Conservation (phyloP, 2,888 invertebrate species). For the Cerastis rubricosa region DNA sequence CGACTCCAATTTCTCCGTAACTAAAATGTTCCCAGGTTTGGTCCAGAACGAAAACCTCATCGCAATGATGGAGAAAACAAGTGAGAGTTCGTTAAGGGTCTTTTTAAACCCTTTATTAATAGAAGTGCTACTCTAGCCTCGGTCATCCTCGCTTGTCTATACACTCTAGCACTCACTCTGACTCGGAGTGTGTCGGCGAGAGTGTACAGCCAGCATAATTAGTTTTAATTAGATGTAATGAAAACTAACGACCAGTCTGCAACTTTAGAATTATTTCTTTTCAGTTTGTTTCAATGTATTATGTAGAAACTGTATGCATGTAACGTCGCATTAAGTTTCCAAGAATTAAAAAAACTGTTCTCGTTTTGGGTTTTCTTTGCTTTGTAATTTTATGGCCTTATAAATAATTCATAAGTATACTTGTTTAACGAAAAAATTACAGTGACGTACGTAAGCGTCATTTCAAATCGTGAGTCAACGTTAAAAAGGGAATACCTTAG, state of each 20-base stretch:
- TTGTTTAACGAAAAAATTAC: background rate
- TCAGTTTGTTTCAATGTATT: background rate
- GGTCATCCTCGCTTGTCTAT: background rate
- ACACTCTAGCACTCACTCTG: background rate
- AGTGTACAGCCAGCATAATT: background rate
- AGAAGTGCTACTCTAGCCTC: background rate
- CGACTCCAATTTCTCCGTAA: too few species aligned
- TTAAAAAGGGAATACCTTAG: background rate
- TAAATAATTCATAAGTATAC: background rate
- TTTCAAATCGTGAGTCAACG: conserved; percentile 5
- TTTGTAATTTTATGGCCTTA: background rate
- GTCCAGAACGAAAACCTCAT: too few species aligned
- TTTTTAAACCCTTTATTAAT: too few species aligned
- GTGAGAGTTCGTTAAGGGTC: too few species aligned
- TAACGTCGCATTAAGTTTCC: background rate
- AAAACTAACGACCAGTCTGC: background rate
- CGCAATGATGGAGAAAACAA: too few species aligned
- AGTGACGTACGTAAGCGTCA: background rate
- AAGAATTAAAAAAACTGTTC: background rate
- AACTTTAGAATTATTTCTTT: background rate
- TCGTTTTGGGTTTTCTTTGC: conserved; percentile 14
- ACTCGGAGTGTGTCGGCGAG: background rate
- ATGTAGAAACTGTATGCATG: background rate
- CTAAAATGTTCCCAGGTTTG: too few species aligned
- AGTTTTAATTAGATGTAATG: background rate